Percentiles rank a stretch among this genome's conserved stretches.
phyloP scores from a whole-genome alignment of 2,888 invertebrate genomes.

The Rhingia campestris region DNA sequence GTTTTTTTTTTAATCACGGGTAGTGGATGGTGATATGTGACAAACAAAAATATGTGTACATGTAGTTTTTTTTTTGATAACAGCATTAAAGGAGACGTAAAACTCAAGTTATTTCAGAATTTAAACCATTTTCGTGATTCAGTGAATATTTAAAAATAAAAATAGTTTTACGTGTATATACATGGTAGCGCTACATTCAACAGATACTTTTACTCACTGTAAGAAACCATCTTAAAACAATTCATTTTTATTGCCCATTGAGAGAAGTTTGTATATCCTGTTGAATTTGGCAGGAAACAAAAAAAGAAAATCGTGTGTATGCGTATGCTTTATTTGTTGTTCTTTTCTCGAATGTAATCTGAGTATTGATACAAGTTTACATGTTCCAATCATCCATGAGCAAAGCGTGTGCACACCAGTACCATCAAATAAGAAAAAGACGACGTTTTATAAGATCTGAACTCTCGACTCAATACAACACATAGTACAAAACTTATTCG shows the following conservation, averaged over 20 bases:
- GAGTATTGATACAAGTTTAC: conserved; percentile 11
- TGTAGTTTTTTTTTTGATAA: not conserved
- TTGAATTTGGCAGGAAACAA: conserved; percentile 7
- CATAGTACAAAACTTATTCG: conserved; percentile 62
- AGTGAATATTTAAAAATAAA: not conserved
- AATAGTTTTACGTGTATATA: not conserved
- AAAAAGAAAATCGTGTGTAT: not conserved
- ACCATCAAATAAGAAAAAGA: conserved; percentile 23
- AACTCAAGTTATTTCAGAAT: no score
- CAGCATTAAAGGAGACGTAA: no score
- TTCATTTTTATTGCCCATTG: conserved; percentile 15
- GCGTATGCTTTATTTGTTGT: not conserved
- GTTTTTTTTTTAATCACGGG: no score
- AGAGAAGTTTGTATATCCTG: conserved; percentile 14
- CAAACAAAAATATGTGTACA: not conserved
- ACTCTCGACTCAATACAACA: conserved; percentile 43
- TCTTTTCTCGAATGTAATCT: not conserved
- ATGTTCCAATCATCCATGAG: conserved; percentile 3
- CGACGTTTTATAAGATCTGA: conserved; percentile 24
- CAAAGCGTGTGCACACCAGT: not conserved
- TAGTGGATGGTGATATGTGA: no score
- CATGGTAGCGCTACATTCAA: not conserved
- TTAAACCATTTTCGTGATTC: not conserved
- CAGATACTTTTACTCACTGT: not conserved
- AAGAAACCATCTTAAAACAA: not conserved